Conservation (phyloP, 2,797 vertebrate species). For the Oryzias dopingdopingensis region DNA sequence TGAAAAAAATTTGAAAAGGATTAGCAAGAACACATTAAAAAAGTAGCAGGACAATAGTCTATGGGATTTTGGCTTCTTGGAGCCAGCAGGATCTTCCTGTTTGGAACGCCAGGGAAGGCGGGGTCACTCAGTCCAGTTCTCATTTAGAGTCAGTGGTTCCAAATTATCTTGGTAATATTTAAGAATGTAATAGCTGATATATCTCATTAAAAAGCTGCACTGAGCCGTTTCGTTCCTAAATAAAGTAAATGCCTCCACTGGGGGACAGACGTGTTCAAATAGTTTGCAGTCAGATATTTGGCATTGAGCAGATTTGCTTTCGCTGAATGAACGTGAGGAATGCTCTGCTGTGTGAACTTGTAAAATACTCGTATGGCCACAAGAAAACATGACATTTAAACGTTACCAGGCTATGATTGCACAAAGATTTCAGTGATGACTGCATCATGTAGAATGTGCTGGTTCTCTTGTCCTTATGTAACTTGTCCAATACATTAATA, state of each 20-base stretch:
- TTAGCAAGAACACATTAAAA: too few species aligned
- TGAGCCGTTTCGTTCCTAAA: too few species aligned
- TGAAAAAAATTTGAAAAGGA: too few species aligned
- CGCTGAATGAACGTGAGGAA: conserved; percentile 28
- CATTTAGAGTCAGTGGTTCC: too few species aligned
- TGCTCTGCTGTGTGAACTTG: conserved; percentile 19
- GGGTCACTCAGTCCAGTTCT: too few species aligned
- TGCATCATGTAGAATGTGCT: conserved; percentile 50
- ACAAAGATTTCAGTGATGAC: conserved; percentile 40
- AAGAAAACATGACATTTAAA: conserved; percentile 28
- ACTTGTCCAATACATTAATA: conserved; percentile 59
- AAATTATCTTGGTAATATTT: too few species aligned
- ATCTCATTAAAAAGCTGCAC: neutral
- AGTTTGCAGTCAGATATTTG: conserved; percentile 65
- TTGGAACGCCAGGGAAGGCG: too few species aligned
- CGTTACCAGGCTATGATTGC: conserved; percentile 43
- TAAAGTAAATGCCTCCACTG: conserved; percentile 15
- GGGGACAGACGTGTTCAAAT: conserved; percentile 10
- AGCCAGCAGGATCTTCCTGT: too few species aligned
- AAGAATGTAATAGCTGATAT: too few species aligned
- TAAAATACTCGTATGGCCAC: conserved; percentile 29
- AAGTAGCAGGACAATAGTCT: too few species aligned
- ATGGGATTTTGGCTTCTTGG: too few species aligned
- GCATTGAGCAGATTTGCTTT: conserved; percentile 48
- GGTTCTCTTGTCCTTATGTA: conserved; percentile 14